These are phyloP conservation scores for Lonchura striata DNA, from an alignment of 2,113 vertebrate genomes.

Conservation along the genomic window DNA sequence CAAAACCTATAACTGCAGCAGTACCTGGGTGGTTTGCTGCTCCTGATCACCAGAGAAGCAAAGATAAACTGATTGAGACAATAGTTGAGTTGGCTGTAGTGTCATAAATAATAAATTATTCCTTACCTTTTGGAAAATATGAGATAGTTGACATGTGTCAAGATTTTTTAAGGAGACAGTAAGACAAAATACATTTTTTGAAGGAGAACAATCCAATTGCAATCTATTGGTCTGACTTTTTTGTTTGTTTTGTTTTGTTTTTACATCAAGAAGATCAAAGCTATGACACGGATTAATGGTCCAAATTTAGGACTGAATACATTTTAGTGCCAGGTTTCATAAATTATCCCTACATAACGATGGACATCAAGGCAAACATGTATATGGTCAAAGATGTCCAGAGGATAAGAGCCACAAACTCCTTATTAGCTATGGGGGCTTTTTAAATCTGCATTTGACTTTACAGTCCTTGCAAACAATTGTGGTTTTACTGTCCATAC, in stretches of 20 bases:
- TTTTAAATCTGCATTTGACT: neutral
- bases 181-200: neutral
- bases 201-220: neutral
- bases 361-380: neutral
- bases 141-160: neutral
- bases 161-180: neutral
- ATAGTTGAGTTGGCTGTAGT: neutral
- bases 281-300: neutral
- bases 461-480: neutral
- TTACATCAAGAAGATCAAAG: neutral
- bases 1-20: neutral
- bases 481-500: neutral
- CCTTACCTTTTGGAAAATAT: constrained; percentile 21
- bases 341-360: neutral
- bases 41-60: neutral
- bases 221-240: neutral
- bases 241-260: neutral
- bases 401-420: neutral
- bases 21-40: neutral
- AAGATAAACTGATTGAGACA: neutral
- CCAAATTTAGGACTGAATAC: neutral
- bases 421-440: neutral
- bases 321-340: neutral
- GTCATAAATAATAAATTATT: constrained; percentile 14
- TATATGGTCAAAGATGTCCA: neutral